phyloP scores from a whole-genome alignment of 2,888 invertebrate species.

The Spodoptera picta region DNA sequence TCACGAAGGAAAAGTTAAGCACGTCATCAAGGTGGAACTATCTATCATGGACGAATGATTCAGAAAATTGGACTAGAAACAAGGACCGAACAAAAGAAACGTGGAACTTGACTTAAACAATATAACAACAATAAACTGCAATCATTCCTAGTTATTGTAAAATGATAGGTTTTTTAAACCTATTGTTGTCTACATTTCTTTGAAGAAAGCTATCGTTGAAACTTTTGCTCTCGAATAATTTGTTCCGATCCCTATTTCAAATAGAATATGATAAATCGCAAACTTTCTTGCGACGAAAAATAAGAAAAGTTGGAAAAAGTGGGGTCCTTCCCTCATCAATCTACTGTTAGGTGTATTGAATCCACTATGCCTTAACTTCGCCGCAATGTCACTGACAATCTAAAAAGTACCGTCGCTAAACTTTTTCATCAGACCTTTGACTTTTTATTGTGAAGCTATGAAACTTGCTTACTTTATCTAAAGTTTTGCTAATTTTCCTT shows the following conservation, averaged over 20 bases:
- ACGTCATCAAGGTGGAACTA: too few relatives aligned
- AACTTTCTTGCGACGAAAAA: slow-evolving; percentile 69
- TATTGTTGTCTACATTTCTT: slow-evolving; percentile 26
- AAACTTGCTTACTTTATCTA: slow-evolving; percentile 28
- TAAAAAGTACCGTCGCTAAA: slow-evolving; percentile 49
- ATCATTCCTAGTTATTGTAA: slow-evolving; percentile 11
- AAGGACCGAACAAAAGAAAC: neutral
- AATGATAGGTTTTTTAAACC: slow-evolving; percentile 26
- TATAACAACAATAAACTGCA: slow-evolving; percentile 6
- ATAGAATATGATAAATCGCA: slow-evolving; percentile 75
- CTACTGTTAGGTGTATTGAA: slow-evolving; percentile 68
- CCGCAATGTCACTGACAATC: slow-evolving; percentile 49
- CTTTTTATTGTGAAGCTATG: slow-evolving; percentile 40
- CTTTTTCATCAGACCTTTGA: slow-evolving; percentile 49
- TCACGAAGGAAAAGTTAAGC: too few relatives aligned
- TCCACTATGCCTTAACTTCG: slow-evolving; percentile 49
- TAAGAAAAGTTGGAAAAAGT: slow-evolving; percentile 67
- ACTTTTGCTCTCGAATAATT: slow-evolving; percentile 65
- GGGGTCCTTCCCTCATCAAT: slow-evolving; percentile 74
- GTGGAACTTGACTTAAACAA: neutral
- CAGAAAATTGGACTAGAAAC: too few relatives aligned
- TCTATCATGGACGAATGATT: too few relatives aligned
- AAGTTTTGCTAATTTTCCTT: slow-evolving; percentile 7
- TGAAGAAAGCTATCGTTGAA: slow-evolving; percentile 42
- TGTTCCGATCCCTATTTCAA: slow-evolving; percentile 65